Percentiles rank a stretch among this genome's conserved stretches.
phyloP scores from a whole-genome alignment of 2,797 vertebrate species.

The Streptopelia turtur region DNA sequence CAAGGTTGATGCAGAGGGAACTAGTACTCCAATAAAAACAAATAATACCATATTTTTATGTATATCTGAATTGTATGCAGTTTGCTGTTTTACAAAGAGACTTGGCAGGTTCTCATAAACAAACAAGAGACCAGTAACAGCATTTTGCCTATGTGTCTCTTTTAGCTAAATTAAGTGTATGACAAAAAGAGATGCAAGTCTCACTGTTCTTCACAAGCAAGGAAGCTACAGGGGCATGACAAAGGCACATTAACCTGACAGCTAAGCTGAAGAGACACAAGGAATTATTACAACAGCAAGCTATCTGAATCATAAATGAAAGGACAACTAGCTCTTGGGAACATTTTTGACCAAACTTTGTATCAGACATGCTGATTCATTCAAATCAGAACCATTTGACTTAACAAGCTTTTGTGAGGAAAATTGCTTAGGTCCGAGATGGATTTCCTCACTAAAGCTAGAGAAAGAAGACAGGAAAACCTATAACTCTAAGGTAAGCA shows the following conservation, averaged over 20 bases:
- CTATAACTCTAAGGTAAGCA: background rate
- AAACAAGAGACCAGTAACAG: background rate
- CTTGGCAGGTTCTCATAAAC: background rate
- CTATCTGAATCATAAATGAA: background rate
- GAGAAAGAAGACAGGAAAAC: background rate
- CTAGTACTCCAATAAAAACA: conserved; percentile 22
- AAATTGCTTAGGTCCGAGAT: background rate
- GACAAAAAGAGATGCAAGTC: background rate
- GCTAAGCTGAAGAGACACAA: background rate
- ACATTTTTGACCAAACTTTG: background rate
- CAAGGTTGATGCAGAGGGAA: background rate
- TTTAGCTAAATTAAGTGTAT: background rate
- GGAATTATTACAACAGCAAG: background rate
- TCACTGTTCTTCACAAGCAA: background rate
- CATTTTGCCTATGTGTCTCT: background rate
- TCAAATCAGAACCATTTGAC: background rate
- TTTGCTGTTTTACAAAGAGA: background rate
- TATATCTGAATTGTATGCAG: background rate
- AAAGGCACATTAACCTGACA: background rate
- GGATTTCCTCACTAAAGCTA: background rate
- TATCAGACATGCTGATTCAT: background rate
- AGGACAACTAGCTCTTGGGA: background rate
- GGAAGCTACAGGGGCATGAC: background rate
- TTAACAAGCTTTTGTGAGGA: background rate
- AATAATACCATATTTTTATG: background rate